Base-by-base conservation (phyloP, 2,113 vertebrate genomes). In the Xerus inauris region DNA sequence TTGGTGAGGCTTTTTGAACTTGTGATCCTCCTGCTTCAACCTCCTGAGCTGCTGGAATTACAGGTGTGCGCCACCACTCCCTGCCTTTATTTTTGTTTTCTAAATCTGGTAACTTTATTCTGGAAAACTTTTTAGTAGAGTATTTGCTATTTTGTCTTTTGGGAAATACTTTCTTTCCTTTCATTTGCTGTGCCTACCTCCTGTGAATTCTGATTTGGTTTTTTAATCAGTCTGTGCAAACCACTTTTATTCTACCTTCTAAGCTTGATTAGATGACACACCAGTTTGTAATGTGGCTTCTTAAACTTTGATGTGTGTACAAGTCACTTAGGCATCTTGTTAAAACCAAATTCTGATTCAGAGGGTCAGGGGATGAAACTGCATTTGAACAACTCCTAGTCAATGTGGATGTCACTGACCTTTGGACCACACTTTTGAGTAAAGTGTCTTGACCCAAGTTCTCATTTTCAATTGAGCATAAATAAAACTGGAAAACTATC, bases 381-480 rank as follows among this genome's bases (percentile, higher is more conserved):
- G 5, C 9, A 3, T 57, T 73, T 83, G 7, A 69, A 9, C 8
- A 6, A 20, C 6, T 62, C 30, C n/a, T 30, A 4, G 49, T 54
- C 1, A 0, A 65, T 1, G 0, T n/a, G 0, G 0, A 3, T 11
- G 11, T 8, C 1, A 4, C 8, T 30, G 47, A 16, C 8, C 10
- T 20, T 16, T 42, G 67, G 51, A 17, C 9, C 26, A 8, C 3
- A 49, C 9, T 30, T 30, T 40, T 14, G 40, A 84, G 22, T 3
- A 16, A 64, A 80, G n/a, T n/a, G 1, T 80, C 30, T 32, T 49
- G 17, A 26, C 13, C 3, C 5, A 13, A 7, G 10, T 49, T 95
- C n/a, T 84, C 28, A 47, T 82, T 92, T 93, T 64, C 83, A 85
- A 19, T 19, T 47, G 35, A 73, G 45, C 22, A n/a, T 54, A 38